Conservation (phyloP, 2,888 invertebrate genomes). For the Scaptomyza polygonia region DNA sequence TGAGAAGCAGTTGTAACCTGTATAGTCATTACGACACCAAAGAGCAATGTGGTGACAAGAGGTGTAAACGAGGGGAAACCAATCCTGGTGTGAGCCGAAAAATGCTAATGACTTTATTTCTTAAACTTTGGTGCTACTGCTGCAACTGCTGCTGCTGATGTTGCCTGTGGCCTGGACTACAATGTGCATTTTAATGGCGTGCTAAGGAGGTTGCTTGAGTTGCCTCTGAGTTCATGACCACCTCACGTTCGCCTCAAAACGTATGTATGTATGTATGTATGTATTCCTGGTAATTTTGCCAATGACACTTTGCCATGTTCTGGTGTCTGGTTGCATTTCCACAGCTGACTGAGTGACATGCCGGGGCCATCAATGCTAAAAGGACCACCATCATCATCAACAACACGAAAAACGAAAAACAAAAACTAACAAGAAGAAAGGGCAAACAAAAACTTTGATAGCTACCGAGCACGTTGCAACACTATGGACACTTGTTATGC, state of each 20-base stretch:
- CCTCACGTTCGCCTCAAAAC: slow-evolving; percentile 43
- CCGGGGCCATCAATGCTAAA: slow-evolving; percentile 49
- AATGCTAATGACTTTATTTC: slow-evolving; percentile 77
- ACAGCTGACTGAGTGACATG: slow-evolving; percentile 51
- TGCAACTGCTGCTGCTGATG: slow-evolving; percentile 27
- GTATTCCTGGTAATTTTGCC: slow-evolving; percentile 45
- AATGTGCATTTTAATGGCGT: slow-evolving; percentile 76
- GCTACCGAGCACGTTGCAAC: slow-evolving; percentile 37
- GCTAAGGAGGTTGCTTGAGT: slow-evolving; percentile 43
- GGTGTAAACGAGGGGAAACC: neutral
- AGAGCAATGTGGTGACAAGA: neutral
- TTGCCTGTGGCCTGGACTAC: slow-evolving; percentile 38
- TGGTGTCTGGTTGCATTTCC: slow-evolving; percentile 48
- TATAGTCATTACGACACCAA: slow-evolving; percentile 41
- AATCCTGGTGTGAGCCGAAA: slow-evolving; percentile 59
- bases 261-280: slow-evolving; percentile 1
- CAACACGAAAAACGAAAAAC: slow-evolving; percentile 18
- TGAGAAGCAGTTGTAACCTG: slow-evolving; percentile 28
- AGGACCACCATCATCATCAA: slow-evolving; percentile 27
- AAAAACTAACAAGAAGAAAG: slow-evolving; percentile 1
- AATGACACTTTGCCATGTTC: slow-evolving; percentile 64
- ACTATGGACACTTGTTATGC: slow-evolving; percentile 26
- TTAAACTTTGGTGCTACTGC: slow-evolving; percentile 57
- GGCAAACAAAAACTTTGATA: slow-evolving; percentile 35
- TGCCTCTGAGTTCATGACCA: slow-evolving; percentile 20